These are phyloP conservation scores for Drosophila cracens DNA, from an alignment of 2,888 invertebrate genomes.

Conservation along the genomic window DNA sequence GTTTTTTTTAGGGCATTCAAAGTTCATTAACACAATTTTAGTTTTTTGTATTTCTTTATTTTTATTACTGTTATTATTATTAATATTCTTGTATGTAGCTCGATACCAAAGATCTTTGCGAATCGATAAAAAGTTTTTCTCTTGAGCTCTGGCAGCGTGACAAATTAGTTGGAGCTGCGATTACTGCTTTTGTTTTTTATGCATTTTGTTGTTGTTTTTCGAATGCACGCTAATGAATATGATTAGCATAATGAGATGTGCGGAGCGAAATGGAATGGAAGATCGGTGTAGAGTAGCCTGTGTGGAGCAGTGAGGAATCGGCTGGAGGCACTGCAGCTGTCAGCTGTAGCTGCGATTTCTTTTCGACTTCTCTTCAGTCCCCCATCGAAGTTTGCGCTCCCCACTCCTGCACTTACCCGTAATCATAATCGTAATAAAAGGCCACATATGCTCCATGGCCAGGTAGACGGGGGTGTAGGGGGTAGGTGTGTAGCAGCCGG, in stretches of 20 bases:
- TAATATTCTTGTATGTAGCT: not conserved
- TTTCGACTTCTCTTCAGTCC: not conserved
- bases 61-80: not conserved
- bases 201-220: slow-evolving; percentile 19
- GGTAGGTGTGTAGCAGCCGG: slow-evolving; percentile 13
- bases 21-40: slow-evolving; percentile 27
- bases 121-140: slow-evolving; percentile 49
- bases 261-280: slow-evolving; percentile 17
- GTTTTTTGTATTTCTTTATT: slow-evolving; percentile 21
- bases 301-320: not conserved
- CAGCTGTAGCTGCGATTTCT: slow-evolving; percentile 41
- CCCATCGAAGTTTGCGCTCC: not conserved
- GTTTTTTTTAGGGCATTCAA: slow-evolving; percentile 2
- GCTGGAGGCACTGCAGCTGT: slow-evolving; percentile 31
- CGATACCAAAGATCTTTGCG: slow-evolving; percentile 48
- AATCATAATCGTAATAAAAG: slow-evolving; percentile 75
- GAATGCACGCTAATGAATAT: slow-evolving; percentile 68
- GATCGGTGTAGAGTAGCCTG: slow-evolving; percentile 20
- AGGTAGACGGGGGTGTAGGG: slow-evolving; percentile 24
- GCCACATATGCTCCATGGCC: slow-evolving; percentile 64
- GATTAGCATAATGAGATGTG: slow-evolving; percentile 74
- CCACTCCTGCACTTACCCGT: slow-evolving; percentile 66
- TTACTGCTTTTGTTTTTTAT: slow-evolving; percentile 10
- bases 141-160: slow-evolving; percentile 58
- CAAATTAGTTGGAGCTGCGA: slow-evolving; percentile 56